Percentiles rank a stretch among this genome's conserved stretches.
phyloP scores from a whole-genome alignment of 2,888 invertebrate genomes.

The Eurytoma adleriae region DNA sequence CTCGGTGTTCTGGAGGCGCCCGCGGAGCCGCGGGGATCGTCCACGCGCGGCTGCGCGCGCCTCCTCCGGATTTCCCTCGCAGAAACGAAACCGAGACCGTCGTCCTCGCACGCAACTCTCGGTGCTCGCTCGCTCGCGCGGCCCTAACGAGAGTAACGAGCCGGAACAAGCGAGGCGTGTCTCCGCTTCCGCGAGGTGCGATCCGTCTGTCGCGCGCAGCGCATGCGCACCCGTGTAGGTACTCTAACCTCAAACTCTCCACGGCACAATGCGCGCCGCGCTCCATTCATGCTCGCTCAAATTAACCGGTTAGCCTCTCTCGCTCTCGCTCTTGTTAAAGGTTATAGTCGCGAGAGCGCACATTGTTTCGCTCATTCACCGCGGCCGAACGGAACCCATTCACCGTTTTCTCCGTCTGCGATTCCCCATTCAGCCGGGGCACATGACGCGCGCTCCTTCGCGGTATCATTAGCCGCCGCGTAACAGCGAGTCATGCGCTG shows the following conservation, averaged over 20 bases:
- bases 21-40: neutral
- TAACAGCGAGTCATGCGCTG: too few relatives aligned
- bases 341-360: neutral
- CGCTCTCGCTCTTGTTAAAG: neutral
- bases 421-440: slow-evolving; percentile 11
- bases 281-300: neutral
- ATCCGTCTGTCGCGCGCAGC: neutral
- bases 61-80: slow-evolving; percentile 19
- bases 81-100: neutral
- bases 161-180: slow-evolving; percentile 70
- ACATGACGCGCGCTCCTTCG: slow-evolving; percentile 4
- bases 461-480: neutral
- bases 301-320: too few relatives aligned
- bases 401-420: slow-evolving; percentile 46
- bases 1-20: neutral
- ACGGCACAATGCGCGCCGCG: neutral
- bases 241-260: slow-evolving; percentile 37
- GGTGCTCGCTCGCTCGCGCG: neutral
- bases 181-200: slow-evolving; percentile 68
- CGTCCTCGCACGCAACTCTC: neutral
- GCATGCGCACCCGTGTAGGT: neutral
- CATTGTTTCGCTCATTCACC: neutral
- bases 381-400: slow-evolving; percentile 34
- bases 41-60: neutral
- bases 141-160: slow-evolving; percentile 37